Evolutionary conservation across 2,797 vertebrate species (phyloP).

Genomic region (Rachycentron canadum): DNA sequence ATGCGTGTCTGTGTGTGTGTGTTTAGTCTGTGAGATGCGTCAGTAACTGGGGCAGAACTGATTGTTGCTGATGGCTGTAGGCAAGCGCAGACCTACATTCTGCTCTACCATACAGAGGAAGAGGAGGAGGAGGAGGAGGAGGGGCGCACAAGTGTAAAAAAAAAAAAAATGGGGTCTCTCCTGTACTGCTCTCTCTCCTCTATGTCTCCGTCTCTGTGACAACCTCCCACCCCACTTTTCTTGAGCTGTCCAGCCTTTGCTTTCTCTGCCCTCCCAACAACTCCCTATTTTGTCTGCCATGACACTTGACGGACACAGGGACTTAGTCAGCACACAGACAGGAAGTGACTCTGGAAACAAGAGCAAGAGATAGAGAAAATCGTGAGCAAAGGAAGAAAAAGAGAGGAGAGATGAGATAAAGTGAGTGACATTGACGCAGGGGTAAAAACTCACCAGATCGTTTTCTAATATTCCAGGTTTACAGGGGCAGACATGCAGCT

Average conservation of each 20-base stretch:
- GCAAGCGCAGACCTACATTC: conserved; percentile 86
- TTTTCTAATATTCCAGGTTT: too few relatives aligned
- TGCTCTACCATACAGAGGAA: conserved; percentile 58
- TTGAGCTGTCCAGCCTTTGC: not conserved
- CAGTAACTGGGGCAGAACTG: conserved; percentile 89
- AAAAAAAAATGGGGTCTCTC: conserved; percentile 57
- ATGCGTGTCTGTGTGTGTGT: conserved; percentile 42
- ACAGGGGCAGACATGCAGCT: too few relatives aligned
- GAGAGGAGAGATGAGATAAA: conserved; percentile 23
- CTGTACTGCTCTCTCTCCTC: conserved; percentile 33
- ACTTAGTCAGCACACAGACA: conserved; percentile 58
- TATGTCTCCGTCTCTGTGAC: conserved; percentile 7
- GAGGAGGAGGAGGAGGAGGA: conserved; percentile 38
- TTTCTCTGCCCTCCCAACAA: not conserved
- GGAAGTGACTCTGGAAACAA: conserved; percentile 21
- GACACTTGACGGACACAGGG: conserved; percentile 42
- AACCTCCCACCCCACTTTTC: conserved; percentile 2
- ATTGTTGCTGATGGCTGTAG: conserved; percentile 87
- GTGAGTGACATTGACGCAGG: conserved; percentile 23
- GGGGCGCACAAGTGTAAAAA: conserved; percentile 32
- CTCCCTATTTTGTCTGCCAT: conserved; percentile 24
- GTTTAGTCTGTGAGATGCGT: conserved; percentile 77
- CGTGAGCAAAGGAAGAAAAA: conserved; percentile 1
- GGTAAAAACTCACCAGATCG: conserved; percentile 10
- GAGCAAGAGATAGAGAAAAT: not conserved